phyloP scores from a whole-genome alignment of 2,797 vertebrate species.

The Enteromius afrohamiltoni region DNA sequence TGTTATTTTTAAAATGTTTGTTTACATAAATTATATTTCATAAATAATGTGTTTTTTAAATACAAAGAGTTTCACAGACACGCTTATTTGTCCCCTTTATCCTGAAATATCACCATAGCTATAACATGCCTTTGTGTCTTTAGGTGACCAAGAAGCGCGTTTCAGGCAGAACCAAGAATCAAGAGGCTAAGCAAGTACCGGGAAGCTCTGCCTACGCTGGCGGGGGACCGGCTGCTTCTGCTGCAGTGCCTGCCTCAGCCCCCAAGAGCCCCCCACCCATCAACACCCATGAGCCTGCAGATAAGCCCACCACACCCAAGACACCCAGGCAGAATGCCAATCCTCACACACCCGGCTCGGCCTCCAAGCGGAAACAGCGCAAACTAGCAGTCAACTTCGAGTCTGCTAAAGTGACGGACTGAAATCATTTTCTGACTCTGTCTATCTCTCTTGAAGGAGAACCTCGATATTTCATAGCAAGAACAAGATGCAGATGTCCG shows the following conservation, averaged over 20 bases:
- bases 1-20: too few species aligned
- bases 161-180: conserved; percentile 85
- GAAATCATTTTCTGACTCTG: conserved; percentile 53
- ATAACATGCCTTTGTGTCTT: conserved; percentile 41
- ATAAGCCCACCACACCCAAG: conserved; percentile 71
- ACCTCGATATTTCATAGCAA: neutral
- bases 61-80: neutral
- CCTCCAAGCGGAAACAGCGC: conserved; percentile 89
- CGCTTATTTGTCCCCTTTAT: neutral
- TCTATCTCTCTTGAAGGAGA: neutral
- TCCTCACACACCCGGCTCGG: conserved; percentile 79
- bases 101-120: neutral
- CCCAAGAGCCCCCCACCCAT: conserved; percentile 68
- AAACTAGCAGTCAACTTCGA: conserved; percentile 97
- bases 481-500: neutral
- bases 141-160: conserved; percentile 97
- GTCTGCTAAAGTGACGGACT: conserved; percentile 83
- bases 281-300: conserved; percentile 63
- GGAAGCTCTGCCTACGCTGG: conserved; percentile 77
- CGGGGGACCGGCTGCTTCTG: neutral
- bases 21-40: too few species aligned
- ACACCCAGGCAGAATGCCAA: conserved; percentile 68
- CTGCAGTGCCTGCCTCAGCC: conserved; percentile 57
- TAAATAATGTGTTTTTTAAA: too few species aligned
- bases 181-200: conserved; percentile 73